A percentile compares a stretch with the other conserved stretches of the same genome.
Evolutionary conservation across 2,888 invertebrate genomes (phyloP).

Genomic region (Amphipoea oculea): DNA sequence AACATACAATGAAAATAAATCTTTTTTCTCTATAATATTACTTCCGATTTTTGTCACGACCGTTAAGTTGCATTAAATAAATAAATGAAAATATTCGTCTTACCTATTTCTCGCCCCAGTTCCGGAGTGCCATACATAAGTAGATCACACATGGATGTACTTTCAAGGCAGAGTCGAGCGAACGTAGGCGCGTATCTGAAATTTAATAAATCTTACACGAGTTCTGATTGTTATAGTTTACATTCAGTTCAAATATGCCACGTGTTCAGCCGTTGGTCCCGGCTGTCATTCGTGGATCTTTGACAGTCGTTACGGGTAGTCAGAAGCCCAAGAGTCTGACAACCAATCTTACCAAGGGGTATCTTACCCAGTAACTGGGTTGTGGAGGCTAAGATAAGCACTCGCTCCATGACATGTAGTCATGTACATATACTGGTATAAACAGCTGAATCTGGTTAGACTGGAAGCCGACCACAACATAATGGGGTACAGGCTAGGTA

Average conservation of each 20-base stretch:
- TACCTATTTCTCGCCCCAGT: slow-evolving; percentile 92
- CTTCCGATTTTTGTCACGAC: not conserved
- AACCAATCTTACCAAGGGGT: not conserved
- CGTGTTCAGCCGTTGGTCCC: not conserved
- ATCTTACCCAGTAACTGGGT: not conserved
- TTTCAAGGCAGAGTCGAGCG: slow-evolving; percentile 95
- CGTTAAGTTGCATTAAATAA: not conserved
- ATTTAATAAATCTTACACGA: not conserved
- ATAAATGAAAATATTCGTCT: slow-evolving; percentile 25
- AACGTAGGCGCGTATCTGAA: slow-evolving; percentile 93
- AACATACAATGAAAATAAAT: too few relatives aligned
- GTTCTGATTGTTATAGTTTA: not conserved
- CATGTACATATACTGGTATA: too few relatives aligned
- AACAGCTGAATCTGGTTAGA: too few relatives aligned
- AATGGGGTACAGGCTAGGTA: too few relatives aligned
- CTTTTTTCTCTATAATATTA: not conserved
- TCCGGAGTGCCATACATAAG: slow-evolving; percentile 93
- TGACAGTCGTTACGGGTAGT: not conserved
- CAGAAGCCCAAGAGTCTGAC: not conserved
- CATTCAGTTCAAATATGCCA: not conserved
- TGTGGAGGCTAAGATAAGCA: too few relatives aligned
- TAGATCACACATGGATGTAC: slow-evolving; percentile 95
- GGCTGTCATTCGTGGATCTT: not conserved
- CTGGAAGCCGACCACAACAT: too few relatives aligned
- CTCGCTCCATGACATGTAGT: too few relatives aligned